Evolutionary conservation across 1,140 invertebrate genomes (phyloP), one percentile per base, ranked within the genome.

Genomic region (Cherax destructor): DNA sequence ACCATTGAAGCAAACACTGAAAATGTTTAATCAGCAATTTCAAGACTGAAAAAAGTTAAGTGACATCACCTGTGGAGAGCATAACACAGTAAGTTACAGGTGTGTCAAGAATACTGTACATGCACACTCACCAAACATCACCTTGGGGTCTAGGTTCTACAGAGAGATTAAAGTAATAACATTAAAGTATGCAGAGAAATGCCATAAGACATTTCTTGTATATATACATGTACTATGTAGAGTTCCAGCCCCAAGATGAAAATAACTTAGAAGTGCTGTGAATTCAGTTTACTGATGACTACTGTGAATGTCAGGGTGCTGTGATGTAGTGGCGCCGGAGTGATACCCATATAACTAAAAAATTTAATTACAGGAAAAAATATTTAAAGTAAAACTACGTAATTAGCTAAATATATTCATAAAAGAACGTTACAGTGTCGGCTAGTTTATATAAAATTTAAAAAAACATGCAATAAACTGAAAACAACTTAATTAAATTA

Each of bases 1-100:
- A 72, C 61, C 61, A 85, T 21, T 85, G 50, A 85, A 85, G 41
- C 69, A 85, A 85, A 69, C 83, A 85, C 47, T 72, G 18, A 85
- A 49, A 65, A 65, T 11, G 24, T 85, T 85, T 50, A 85, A 72
- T 74, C 16, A n/a, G 49, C 69, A 81, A 56, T 81, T 50, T 79
- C 30, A 50, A 50, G 50, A 81, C 50, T 59, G 56, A 81, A 52
- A 52, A 52, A 52, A 81, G 52, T n/a, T 81, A 18, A 81, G 13
- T 41, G 30, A 41, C 30, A 59, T 16, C 21, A 59, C 50, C 24
- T 24, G 50, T 81, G 79, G 50, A 4, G 13, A 30, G 56, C 9
- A 10, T 24, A 7, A 74, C 24, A 9, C n/a, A 69, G 69, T 5
- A n/a, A 74, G 0, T n/a, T 3, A 74, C 69, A 10, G 30, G n/a